Base-by-base conservation (phyloP, 2,888 invertebrate species). In the Gandaritis pyraliata region DNA sequence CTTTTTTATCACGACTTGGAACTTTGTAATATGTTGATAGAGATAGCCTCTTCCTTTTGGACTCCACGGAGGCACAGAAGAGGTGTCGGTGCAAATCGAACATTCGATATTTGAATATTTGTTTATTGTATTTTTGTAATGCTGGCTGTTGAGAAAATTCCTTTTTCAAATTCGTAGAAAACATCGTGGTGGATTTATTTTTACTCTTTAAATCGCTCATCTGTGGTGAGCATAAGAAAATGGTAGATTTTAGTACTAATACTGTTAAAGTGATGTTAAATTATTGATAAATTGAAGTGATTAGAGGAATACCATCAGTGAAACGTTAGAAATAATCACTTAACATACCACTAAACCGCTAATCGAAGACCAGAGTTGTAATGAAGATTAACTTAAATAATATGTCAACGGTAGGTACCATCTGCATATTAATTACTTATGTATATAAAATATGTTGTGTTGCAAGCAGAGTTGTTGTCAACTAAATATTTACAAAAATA, bases 11-110 rank as follows among this genome's bases (percentile, higher is more conserved):
- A 87, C 86, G 86, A 87, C 81, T 70, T 60, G 56, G 58, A 82
- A 84, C 81, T 83, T 83, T 85, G 81, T 85, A 23, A 2, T 23
- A 86, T 86, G 83, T 80, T 82, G 86, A 86, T 83, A 78, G 76
- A 78, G 75, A 72, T 66, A 54, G 50, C 33, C 10, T 45, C 30
- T 16, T 60, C 43, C 36, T 64, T 61, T 57, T 53, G 49, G 51
- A 47, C 49, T 49, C 46, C 47, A 38, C n/a, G 8, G 58, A 23
- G 23, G 10, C 33, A 11, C 33, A 8, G 33, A 4, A 29, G n/a
- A 48, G 53, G 60, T 58, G 64, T 58, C 55, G 49, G 16, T 58
- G 45, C 6, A 56, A 39, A 41, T 38, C 18, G 41, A 47, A 53
- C 33, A 33, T 58, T 58, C 41, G 58, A 51, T 54, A 54, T 63